Evolutionary conservation across 2,888 invertebrate species (phyloP).

Genomic region (Frankliniella fusca): DNA sequence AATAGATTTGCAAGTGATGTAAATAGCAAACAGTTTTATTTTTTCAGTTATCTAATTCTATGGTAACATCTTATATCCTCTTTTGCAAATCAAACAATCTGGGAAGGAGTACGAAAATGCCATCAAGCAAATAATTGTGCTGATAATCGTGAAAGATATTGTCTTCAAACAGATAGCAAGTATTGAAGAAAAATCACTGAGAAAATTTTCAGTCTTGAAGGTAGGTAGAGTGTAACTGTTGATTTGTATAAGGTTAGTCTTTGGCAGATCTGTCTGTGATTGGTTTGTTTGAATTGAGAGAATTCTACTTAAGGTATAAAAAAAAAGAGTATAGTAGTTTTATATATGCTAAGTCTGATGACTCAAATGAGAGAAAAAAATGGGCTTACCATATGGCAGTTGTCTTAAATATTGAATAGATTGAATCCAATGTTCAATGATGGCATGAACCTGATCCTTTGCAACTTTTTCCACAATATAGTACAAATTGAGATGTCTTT

Average conservation of each 20-base stretch:
- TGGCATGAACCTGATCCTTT: background rate
- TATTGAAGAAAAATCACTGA: background rate
- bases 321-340: background rate
- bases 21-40: background rate
- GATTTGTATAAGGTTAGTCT: background rate
- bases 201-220: background rate
- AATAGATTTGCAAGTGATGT: background rate
- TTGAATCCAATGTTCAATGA: background rate
- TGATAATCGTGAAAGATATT: background rate
- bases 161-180: background rate
- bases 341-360: background rate
- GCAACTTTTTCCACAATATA: background rate
- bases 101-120: background rate
- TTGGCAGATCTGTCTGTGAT: constrained; percentile 22
- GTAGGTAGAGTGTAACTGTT: background rate
- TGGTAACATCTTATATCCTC: background rate
- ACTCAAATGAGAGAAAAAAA: background rate
- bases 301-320: background rate
- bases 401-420: background rate
- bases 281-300: constrained; percentile 5
- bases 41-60: background rate
- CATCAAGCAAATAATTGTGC: background rate
- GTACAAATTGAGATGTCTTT: background rate
- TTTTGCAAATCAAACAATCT: background rate
- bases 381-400: background rate